Percentiles rank a stretch among this genome's conserved stretches.
Conservation (phyloP, 2,797 vertebrate species). For the Sarcoramphus papa region DNA sequence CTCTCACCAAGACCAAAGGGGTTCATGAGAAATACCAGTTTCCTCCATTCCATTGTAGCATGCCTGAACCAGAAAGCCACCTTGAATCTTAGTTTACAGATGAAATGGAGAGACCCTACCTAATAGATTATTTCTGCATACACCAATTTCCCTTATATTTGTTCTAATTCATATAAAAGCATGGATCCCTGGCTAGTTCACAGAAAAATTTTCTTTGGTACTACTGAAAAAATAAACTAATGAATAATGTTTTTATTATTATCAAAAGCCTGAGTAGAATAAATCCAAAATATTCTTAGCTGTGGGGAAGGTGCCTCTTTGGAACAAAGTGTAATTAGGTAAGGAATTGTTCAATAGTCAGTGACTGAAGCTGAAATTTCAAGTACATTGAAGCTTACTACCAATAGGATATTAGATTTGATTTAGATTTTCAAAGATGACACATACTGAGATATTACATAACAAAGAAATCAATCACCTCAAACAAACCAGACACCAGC, state of each 20-base stretch:
- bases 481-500: not conserved
- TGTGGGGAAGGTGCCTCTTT: not conserved
- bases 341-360: not conserved
- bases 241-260: not conserved
- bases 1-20: not conserved
- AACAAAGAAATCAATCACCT: not conserved
- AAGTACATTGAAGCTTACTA: not conserved
- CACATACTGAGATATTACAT: not conserved
- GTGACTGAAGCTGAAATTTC: not conserved
- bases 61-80: not conserved
- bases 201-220: not conserved
- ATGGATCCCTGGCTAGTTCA: not conserved
- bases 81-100: not conserved
- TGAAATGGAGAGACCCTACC: not conserved
- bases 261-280: not conserved
- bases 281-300: not conserved
- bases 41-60: not conserved
- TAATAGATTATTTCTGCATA: not conserved
- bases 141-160: not conserved
- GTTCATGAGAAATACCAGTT: not conserved
- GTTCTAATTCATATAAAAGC: not conserved
- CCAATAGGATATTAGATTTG: not conserved
- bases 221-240: not conserved
- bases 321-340: not conserved
- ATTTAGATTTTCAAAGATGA: not conserved